phyloP scores from a whole-genome alignment of 2,113 vertebrate species.

The Glaucidium brasilianum region DNA sequence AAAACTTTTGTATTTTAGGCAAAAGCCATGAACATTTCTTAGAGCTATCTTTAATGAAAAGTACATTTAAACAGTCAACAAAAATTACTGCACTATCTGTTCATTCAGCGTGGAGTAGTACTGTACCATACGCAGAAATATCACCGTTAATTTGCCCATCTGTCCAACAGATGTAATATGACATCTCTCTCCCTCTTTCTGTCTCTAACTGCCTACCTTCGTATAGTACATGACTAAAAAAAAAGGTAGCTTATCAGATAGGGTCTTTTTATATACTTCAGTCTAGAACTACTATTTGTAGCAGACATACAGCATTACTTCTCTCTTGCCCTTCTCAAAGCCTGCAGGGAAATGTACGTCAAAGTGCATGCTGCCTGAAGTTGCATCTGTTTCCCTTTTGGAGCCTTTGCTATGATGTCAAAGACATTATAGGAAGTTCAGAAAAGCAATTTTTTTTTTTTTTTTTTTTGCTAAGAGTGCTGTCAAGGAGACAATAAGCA shows the following conservation, averaged over 20 bases:
- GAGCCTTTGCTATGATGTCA: background rate
- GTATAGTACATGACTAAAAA: background rate
- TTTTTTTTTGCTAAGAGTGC: background rate
- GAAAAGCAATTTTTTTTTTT: too few species aligned
- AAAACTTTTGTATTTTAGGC: background rate
- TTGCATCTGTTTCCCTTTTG: background rate
- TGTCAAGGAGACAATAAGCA: background rate
- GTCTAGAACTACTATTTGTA: background rate
- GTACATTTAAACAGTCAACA: background rate
- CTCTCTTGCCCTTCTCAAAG: background rate
- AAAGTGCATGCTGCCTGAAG: background rate
- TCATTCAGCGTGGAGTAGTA: background rate
- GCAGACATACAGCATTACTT: background rate
- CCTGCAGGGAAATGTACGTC: background rate
- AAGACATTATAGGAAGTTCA: background rate
- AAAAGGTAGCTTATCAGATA: background rate
- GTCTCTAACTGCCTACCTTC: background rate
- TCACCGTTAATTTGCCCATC: background rate
- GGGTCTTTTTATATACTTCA: background rate
- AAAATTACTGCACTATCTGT: background rate
- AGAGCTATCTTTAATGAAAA: background rate
- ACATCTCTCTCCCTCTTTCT: background rate
- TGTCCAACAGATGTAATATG: background rate
- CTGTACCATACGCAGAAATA: background rate
- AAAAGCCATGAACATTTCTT: background rate